These are phyloP conservation scores for Synanthedon vespiformis DNA, from an alignment of 2,888 invertebrate species.

Conservation along the genomic window DNA sequence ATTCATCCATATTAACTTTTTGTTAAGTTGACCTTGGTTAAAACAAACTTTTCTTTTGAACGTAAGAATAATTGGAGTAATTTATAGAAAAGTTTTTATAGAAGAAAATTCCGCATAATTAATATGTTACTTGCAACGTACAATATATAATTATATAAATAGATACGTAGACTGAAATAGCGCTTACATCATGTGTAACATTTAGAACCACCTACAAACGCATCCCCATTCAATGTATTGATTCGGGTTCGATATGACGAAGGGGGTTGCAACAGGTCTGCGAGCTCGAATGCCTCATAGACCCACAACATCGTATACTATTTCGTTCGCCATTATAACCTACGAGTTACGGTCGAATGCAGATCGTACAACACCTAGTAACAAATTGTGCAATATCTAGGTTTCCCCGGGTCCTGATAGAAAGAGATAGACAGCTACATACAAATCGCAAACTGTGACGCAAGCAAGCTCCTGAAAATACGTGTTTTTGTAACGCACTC, in stretches of 20 bases:
- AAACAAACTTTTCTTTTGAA: too few relatives aligned
- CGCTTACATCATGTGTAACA: not conserved
- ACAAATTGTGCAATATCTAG: slow-evolving; percentile 33
- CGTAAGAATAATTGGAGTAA: too few relatives aligned
- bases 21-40: too few relatives aligned
- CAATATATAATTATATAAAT: too few relatives aligned
- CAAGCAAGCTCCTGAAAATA: slow-evolving; percentile 27
- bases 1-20: too few relatives aligned
- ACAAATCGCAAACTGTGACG: slow-evolving; percentile 12
- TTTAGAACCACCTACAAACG: slow-evolving; percentile 4
- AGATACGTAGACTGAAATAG: too few relatives aligned
- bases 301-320: not conserved
- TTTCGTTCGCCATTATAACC: not conserved
- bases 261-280: slow-evolving; percentile 9
- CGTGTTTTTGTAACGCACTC: not conserved
- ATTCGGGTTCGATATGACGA: slow-evolving; percentile 18
- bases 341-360: not conserved
- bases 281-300: not conserved
- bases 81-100: too few relatives aligned
- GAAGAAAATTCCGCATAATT: too few relatives aligned
- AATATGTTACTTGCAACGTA: too few relatives aligned
- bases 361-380: not conserved
- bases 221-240: slow-evolving; percentile 14
- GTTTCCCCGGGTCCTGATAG: slow-evolving; percentile 46
- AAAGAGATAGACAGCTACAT: slow-evolving; percentile 45